Percentiles rank a stretch among this genome's conserved stretches.
Conservation (phyloP, 1,140 invertebrate species). For the Chrysomallon squamiferum region DNA sequence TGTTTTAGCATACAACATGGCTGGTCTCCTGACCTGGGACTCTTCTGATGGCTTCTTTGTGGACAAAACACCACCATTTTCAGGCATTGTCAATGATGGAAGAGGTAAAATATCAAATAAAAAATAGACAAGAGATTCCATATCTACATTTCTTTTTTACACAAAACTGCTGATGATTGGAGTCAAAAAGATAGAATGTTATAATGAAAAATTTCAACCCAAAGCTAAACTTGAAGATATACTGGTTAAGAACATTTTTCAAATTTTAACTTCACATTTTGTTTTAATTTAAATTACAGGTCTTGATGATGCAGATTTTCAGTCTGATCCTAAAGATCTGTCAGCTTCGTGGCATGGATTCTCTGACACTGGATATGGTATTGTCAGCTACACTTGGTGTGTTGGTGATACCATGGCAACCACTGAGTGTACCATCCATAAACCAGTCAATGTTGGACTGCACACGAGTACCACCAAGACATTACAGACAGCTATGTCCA, state of each 20-base stretch:
- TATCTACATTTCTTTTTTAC: too few species aligned
- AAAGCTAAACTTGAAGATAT: too few species aligned
- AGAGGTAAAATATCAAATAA: constrained; percentile 19
- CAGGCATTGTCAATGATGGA: constrained; percentile 32
- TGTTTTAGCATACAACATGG: constrained; percentile 17
- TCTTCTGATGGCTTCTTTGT: constrained; percentile 26
- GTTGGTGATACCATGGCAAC: constrained; percentile 11
- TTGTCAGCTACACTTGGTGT: constrained; percentile 31
- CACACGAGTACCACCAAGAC: constrained; percentile 10
- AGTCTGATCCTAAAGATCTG: constrained; percentile 12
- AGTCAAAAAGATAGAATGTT: too few species aligned
- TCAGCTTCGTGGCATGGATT: constrained; percentile 29
- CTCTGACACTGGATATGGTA: constrained; percentile 16
- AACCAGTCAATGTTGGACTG: constrained; percentile 22
- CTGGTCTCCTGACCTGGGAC: constrained; percentile 17
- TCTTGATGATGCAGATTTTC: constrained; percentile 25
- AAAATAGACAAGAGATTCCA: background rate
- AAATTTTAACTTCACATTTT: too few species aligned
- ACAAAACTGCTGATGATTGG: too few species aligned
- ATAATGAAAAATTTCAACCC: too few species aligned
- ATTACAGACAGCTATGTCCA: constrained; percentile 1
- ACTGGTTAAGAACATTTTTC: too few species aligned
- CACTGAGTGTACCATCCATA: constrained; percentile 17
- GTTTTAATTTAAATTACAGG: constrained; percentile 4
- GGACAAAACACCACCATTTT: constrained; percentile 13